Evolutionary conservation across 2,797 vertebrate genomes (phyloP), one percentile per base, ranked within the genome.

Genomic region (Chlorospingus flavigularis): DNA sequence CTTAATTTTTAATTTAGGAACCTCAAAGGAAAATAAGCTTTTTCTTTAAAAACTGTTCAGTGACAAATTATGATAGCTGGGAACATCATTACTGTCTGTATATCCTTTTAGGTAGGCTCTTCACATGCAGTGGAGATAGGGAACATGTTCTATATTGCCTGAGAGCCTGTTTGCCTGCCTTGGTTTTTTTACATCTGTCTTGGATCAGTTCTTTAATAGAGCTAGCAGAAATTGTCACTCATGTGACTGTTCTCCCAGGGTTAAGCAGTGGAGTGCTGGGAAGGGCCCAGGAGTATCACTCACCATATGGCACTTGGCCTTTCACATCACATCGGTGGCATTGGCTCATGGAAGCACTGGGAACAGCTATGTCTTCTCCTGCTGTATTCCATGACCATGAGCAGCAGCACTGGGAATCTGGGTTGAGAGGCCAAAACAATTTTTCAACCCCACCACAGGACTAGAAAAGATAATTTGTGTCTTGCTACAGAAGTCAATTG

Each of bases 191-290:
- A 15, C 13, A 13, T 33, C 35, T 73, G 26, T 35, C 57, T 39
- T 81, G 66, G 30, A 61, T 9, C 3, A 48, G 8, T 4, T 77
- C 4, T 67, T 53, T 67, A 51, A 33, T 3, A 35, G 24, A 15
- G 9, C 25, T 70, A 40, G 24, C 37, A 77, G 78, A 58, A 80
- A 45, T 5, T 53, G 61, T 39, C 43, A 40, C 11, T 74, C 2
- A 3, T 4, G 33, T 58, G 24, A 37, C 21, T 6, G 0, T 73
- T 80, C 45, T 88, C 17, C n/a, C 19, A 12, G 0, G 1, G 1
- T 15, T 66, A 50, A 54, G 17, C 0, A 3, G 1, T 5, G 28
- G 25, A 83, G 9, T 20, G 4, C 35, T 42, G 48, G 30, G 55
- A 72, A 63, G 30, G 12, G 43, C 18, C 19, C 57, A 30, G 28